Percentiles rank a stretch among this genome's conserved stretches.
Evolutionary conservation across 1,140 invertebrate genomes (phyloP).

Genomic region (Hestina assimilis): DNA sequence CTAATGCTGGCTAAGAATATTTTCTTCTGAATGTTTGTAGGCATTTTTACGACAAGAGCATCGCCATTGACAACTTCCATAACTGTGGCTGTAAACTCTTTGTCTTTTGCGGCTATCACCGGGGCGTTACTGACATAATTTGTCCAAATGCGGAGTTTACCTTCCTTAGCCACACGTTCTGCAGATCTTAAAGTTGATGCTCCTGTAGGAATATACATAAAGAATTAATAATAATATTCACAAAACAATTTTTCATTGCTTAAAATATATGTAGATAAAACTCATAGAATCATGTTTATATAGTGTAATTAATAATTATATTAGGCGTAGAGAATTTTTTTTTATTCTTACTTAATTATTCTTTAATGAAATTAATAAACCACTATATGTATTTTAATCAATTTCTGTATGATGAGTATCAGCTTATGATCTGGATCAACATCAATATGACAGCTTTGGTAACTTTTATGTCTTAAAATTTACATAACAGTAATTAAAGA

Average conservation of each 20-base stretch:
- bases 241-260: not conserved
- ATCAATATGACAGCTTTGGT: no score
- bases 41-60: conserved; percentile 90
- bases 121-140: conserved; percentile 85
- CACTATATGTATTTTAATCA: no score
- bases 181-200: conserved; percentile 90
- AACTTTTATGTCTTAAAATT: no score
- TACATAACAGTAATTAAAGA: no score
- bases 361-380: no score
- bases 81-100: conserved; percentile 91
- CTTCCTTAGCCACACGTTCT: conserved; percentile 93
- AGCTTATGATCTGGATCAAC: no score
- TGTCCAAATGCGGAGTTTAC: conserved; percentile 92
- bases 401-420: no score
- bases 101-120: conserved; percentile 86
- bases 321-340: no score
- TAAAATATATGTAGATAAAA: no score
- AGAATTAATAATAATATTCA: not conserved
- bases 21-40: conserved; percentile 91
- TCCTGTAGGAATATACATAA: conserved; percentile 68
- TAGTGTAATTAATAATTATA: no score
- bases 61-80: conserved; percentile 97
- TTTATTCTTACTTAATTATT: no score
- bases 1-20: conserved; percentile 97
- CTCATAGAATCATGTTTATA: no score